A percentile compares a stretch with the other conserved stretches of the same genome.
Evolutionary conservation across 2,888 invertebrate species (phyloP).

Genomic region (Andrena camellia): DNA sequence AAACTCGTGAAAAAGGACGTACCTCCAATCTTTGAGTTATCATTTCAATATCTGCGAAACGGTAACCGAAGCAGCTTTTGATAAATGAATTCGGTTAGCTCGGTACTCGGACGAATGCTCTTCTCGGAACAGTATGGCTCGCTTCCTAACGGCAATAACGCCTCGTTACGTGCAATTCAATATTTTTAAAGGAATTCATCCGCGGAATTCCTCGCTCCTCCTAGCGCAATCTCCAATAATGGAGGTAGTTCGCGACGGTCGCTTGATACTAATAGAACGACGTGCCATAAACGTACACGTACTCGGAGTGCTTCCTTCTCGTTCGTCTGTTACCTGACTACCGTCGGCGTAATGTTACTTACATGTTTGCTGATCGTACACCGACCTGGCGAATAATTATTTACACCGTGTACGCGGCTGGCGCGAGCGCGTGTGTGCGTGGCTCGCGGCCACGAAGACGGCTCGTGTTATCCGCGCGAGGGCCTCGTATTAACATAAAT

Average conservation of each 20-base stretch:
- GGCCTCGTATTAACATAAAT: conserved; percentile 61
- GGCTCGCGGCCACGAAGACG: conserved; percentile 21
- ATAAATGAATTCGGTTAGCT: neutral
- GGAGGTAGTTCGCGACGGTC: conserved; percentile 16
- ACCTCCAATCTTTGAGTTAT: neutral
- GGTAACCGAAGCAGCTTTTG: neutral
- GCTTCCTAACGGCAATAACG: neutral
- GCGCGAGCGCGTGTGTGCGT: neutral
- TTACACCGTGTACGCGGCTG: conserved; percentile 38
- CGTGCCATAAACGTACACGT: conserved; percentile 27
- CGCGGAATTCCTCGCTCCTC: conserved; percentile 7
- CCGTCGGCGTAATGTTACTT: conserved; percentile 50
- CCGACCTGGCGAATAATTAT: conserved; percentile 58
- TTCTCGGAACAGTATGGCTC: neutral
- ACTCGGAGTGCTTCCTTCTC: conserved; percentile 30
- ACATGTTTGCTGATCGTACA: conserved; percentile 38
- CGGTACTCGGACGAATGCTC: neutral
- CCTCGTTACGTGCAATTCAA: neutral
- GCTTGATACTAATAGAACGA: conserved; percentile 43
- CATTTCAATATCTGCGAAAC: neutral
- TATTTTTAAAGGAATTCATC: conserved; percentile 10
- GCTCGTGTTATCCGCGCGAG: conserved; percentile 40
- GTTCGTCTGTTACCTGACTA: conserved; percentile 26
- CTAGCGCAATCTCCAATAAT: conserved; percentile 32
- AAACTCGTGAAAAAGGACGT: neutral